A percentile compares a stretch with the other conserved stretches of the same genome.
phyloP scores from a whole-genome alignment of 2,113 vertebrate species.

The Acanthochromis polyacanthus region DNA sequence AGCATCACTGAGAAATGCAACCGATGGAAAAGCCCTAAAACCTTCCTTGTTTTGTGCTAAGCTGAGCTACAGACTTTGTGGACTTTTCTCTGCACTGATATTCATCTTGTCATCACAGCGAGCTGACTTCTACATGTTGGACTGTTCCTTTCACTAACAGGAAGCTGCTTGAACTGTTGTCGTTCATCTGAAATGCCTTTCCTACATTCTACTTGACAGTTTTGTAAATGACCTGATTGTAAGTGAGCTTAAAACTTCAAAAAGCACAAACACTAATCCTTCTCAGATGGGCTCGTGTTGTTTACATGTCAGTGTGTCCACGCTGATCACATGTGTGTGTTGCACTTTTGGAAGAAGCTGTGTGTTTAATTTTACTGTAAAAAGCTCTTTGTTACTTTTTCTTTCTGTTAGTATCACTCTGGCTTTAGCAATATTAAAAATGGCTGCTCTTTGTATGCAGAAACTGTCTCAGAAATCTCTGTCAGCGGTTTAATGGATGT shows the following conservation, averaged over 20 bases:
- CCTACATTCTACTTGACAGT: too few species aligned
- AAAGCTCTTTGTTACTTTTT: not conserved
- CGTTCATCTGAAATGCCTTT: conserved; percentile 31
- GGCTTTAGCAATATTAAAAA: conserved; percentile 38
- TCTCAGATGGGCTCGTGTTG: too few species aligned
- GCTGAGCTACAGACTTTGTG: too few species aligned
- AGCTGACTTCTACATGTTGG: not conserved
- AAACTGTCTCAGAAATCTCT: too few species aligned
- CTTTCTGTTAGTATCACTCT: not conserved
- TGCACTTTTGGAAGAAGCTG: not conserved
- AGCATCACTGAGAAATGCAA: not conserved
- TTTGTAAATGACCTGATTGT: too few species aligned
- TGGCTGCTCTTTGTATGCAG: conserved; percentile 3
- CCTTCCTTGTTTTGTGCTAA: too few species aligned
- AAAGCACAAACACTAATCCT: conserved; percentile 36
- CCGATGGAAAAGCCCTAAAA: too few species aligned
- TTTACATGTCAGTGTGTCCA: too few species aligned
- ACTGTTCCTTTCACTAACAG: conserved; percentile 26
- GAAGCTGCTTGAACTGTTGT: too few species aligned
- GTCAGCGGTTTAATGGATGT: too few species aligned
- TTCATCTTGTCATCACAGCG: not conserved
- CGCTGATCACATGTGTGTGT: too few species aligned
- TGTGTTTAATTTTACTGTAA: conserved; percentile 23
- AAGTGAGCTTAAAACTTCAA: conserved; percentile 16
- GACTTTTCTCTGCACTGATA: not conserved